Base-by-base conservation (phyloP, 2,797 vertebrate genomes). In the Myotis daubentonii region DNA sequence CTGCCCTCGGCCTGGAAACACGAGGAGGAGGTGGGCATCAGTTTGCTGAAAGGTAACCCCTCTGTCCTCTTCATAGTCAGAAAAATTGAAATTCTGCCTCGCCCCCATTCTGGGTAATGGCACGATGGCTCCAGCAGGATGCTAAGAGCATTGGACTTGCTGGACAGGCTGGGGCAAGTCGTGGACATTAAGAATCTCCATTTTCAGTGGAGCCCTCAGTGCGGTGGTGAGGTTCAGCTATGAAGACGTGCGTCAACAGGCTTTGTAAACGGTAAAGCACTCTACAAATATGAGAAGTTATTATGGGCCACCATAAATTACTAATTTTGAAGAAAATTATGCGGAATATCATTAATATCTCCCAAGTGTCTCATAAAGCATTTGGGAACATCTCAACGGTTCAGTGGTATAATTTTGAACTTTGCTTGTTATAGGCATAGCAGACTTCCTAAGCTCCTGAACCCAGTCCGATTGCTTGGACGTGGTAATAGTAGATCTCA, bases 271-370 rank as follows among this genome's bases (percentile, higher is more conserved):
- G 25, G 0, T 62, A 49, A 90, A 75, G 19, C 9, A 8, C 13
- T 25, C 2, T 33, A 30, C 8, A 74, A 76, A 71, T 22, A 81
- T 0, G 30, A 85, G 38, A 71, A 70, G 71, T 55, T 51, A 49
- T 53, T 65, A 82, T 30, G 44, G 44, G 23, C 13, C 16, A 86
- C 36, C 11, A 12, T 38, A 87, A 88, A 33, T 51, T 41, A 49
- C 28, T 83, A 33, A 92, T 86, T 85, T 85, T 88, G 15, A 49
- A 89, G 62, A 89, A 36, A 87, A 62, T 72, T 60, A n/a, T 88
- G 15, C 47, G 38, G 62, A 94, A 66, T 90, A 65, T 82, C 2
- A 86, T 28, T 55, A 62, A 62, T 78, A 76, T 36, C 28, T 55
- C 23, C 25, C 70, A 44, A 84, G 19, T 76, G 86, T 76, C 23